Evolutionary conservation across 2,888 invertebrate species (phyloP), one percentile per base, ranked within the genome.

Genomic region (Drosophila glabriapex): DNA sequence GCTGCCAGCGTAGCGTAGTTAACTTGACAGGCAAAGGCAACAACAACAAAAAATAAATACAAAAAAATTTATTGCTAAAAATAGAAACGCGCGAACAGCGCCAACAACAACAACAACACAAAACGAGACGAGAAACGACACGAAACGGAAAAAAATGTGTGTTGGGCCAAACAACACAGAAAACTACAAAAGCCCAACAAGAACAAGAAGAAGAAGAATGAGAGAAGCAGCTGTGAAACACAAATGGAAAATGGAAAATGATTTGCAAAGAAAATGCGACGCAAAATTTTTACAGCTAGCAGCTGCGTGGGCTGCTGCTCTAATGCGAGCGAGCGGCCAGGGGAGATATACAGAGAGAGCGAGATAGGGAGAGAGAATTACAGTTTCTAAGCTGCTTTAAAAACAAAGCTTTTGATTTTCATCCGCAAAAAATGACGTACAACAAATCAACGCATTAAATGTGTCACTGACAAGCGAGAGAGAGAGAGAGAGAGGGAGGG

Each of bases 1-100:
- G 70, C 72, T 82, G 82, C 74, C 78, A 81, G 84, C 86, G 85
- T 82, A 83, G 82, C 83, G 80, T 85, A 85, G 87, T 85, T 85
- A 85, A 86, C 84, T 83, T 84, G 78, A 78, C 81, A 63, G 62
- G 72, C 80, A 79, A 76, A 67, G 68, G 54, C 85, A 85, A 70
- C 76, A 82, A 74, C 72, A 85, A 82, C 64, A 73, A 80, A 65
- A 70, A 46, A 43, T 22, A 46, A 46, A 22, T 46, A 46, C n/a
- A 46, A 46, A 46, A 73, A 81, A 71, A 72, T 68, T 55, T 76
- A 73, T 78, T 84, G 81, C 85, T 85, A 85, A 87, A 85, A 85
- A 85, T 85, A 85, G 85, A 84, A 61, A 72, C 79, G 80, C 85
- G 81, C 83, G 85, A 76, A 73, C 80, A 86, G 76, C 86, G 81